phyloP scores from a whole-genome alignment of 2,888 invertebrate species.

The Pammene fasciana region DNA sequence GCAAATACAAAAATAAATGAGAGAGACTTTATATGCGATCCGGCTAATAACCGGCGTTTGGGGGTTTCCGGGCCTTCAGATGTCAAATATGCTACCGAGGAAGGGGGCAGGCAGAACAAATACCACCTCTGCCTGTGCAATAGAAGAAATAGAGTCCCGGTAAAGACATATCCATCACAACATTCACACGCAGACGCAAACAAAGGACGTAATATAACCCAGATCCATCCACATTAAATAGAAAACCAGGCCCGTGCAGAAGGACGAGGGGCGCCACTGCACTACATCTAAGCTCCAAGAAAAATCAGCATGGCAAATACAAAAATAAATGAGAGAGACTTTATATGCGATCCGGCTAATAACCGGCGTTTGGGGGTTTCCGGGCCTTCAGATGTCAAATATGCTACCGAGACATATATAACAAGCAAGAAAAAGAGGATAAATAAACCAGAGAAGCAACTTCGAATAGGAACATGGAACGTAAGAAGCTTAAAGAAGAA shows the following conservation, averaged over 20 bases:
- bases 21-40: not conserved
- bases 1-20: not conserved
- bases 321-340: not conserved
- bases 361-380: constrained; percentile 2
- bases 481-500: too few relatives aligned
- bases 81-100: too few relatives aligned
- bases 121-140: too few relatives aligned
- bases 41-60: constrained; percentile 7
- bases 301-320: not conserved
- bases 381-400: constrained; percentile 2
- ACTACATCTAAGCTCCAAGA: not conserved
- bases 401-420: not conserved
- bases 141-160: too few relatives aligned
- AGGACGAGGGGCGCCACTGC: constrained; percentile 3
- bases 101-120: too few relatives aligned
- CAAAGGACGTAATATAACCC: too few relatives aligned
- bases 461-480: not conserved
- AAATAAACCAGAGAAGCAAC: too few relatives aligned
- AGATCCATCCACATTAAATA: too few relatives aligned
- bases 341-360: constrained; percentile 1
- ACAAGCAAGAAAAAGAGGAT: too few relatives aligned
- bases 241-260: not conserved
- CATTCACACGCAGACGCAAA: too few relatives aligned
- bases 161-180: too few relatives aligned
- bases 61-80: not conserved